phyloP scores from a whole-genome alignment of 2,113 vertebrate genomes.

The Merops nubicus region DNA sequence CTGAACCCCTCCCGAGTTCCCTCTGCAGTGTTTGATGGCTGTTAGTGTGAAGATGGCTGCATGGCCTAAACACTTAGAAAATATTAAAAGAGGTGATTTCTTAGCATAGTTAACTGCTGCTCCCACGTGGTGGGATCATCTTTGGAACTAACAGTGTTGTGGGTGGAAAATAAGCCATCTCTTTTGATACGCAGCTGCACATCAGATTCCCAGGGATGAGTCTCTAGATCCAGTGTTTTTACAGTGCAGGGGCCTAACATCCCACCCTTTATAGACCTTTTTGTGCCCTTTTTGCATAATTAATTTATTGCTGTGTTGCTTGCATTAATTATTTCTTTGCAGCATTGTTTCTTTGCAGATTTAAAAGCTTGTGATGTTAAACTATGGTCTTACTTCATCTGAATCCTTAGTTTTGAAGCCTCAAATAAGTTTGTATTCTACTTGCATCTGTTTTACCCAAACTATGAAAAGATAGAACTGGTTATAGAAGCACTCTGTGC shows the following conservation, averaged over 20 bases:
- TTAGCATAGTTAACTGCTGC: neutral
- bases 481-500: neutral
- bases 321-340: conserved; percentile 35
- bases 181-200: neutral
- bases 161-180: neutral
- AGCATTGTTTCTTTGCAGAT: conserved; percentile 37
- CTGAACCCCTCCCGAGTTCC: neutral
- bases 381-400: neutral
- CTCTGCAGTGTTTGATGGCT: neutral
- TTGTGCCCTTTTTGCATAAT: conserved; percentile 38
- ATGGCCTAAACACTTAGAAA: neutral
- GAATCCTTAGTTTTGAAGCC: neutral
- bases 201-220: neutral
- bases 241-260: neutral
- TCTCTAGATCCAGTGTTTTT: neutral
- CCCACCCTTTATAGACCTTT: conserved; percentile 22
- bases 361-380: conserved; percentile 10
- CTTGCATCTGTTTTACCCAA: neutral
- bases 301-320: conserved; percentile 28
- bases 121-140: neutral
- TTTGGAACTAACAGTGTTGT: neutral
- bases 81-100: neutral
- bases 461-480: accelerated
- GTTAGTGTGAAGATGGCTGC: too few species aligned
- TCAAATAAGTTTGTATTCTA: neutral